Conservation (phyloP, 2,113 vertebrate genomes). For the Gadus chalcogrammus region DNA sequence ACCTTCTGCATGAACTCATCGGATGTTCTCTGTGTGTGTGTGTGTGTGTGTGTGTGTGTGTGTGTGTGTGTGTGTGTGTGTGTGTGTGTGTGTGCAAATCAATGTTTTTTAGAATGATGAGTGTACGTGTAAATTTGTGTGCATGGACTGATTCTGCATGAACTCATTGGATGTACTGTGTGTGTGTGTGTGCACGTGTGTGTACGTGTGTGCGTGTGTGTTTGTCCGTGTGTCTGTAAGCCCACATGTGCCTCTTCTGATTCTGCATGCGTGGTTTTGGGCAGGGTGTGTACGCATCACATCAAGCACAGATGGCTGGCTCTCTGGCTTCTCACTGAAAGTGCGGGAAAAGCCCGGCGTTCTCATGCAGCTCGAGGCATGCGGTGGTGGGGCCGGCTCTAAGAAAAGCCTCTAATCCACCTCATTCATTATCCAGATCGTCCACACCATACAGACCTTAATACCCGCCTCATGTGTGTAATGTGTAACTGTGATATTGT, state of each 20-base stretch:
- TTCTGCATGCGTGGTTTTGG: background rate
- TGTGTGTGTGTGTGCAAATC: constrained; percentile 14
- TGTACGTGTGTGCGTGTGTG: background rate
- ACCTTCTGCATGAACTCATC: too few species aligned
- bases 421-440: too few species aligned
- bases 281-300: constrained; percentile 9
- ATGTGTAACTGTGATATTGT: too few species aligned
- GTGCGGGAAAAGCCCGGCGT: background rate
- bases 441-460: too few species aligned
- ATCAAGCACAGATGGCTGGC: constrained; percentile 3
- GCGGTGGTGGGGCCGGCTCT: too few species aligned
- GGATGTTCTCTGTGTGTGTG: background rate
- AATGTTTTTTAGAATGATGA: background rate
- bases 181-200: constrained; percentile 3
- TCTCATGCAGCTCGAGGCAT: background rate
- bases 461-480: too few species aligned
- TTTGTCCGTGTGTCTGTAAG: constrained; percentile 6
- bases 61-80: background rate
- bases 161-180: background rate
- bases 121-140: constrained; percentile 11
- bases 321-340: background rate
- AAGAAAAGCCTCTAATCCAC: too few species aligned
- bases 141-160: background rate
- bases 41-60: background rate
- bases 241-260: background rate